phyloP scores from a whole-genome alignment of 2,888 invertebrate species.

The Drosophila pullipes region DNA sequence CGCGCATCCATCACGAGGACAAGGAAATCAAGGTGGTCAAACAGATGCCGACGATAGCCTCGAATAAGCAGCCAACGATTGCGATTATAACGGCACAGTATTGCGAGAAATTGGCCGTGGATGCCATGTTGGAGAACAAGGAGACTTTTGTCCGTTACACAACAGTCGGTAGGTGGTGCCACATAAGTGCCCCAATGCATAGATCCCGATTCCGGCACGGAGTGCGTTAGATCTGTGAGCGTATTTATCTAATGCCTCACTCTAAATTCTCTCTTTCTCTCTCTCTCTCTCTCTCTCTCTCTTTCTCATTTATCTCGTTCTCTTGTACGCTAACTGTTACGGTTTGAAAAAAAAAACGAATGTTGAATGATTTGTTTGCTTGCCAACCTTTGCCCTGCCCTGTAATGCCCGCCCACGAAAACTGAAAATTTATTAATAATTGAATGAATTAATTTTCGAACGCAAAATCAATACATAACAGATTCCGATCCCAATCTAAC shows the following conservation, averaged over 20 bases:
- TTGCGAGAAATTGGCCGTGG: conserved; percentile 98
- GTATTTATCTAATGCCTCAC: conserved; percentile 22
- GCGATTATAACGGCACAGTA: conserved; percentile 99
- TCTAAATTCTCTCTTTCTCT: conserved; percentile 31
- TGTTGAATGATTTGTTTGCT: conserved; percentile 55
- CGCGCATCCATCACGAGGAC: conserved; percentile 94
- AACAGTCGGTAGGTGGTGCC: conserved; percentile 93
- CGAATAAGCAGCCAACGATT: conserved; percentile 96
- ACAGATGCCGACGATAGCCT: conserved; percentile 96
- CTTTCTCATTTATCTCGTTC: conserved; percentile 48
- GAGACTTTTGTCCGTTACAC: conserved; percentile 98
- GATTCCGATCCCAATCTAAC: conserved; percentile 85
- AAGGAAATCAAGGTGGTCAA: conserved; percentile 94
- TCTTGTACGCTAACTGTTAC: conserved; percentile 51
- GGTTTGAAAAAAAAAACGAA: conserved; percentile 26
- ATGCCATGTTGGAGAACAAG: conserved; percentile 98
- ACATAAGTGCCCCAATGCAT: conserved; percentile 26
- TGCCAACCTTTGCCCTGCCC: conserved; percentile 20
- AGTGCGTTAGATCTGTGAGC: conserved; percentile 18
- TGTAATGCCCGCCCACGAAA: conserved; percentile 22
- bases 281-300: conserved; percentile 35
- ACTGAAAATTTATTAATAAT: conserved; percentile 33
- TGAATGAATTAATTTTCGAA: conserved; percentile 47
- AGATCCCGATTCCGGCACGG: conserved; percentile 6
- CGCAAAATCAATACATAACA: conserved; percentile 62